A percentile compares a stretch with the other conserved stretches of the same genome.
These are phyloP conservation scores for Temnothorax curvispinosus DNA, from an alignment of 1,140 invertebrate species.

Conservation along the genomic window DNA sequence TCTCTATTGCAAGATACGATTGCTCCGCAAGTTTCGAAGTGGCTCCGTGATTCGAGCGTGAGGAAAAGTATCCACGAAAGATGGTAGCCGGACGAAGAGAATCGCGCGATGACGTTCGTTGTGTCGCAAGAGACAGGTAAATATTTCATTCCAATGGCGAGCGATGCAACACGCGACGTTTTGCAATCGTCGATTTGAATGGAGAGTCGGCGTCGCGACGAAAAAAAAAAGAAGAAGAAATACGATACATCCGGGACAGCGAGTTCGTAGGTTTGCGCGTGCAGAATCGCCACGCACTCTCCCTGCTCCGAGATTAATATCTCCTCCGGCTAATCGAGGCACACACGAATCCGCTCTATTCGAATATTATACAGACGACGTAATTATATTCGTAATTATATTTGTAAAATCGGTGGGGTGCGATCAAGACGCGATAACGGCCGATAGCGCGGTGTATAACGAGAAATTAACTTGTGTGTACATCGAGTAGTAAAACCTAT, in stretches of 20 bases:
- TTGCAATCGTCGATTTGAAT: constrained; percentile 36
- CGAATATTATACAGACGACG: background rate
- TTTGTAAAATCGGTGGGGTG: background rate
- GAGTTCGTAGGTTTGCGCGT: background rate
- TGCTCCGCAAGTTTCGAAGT: background rate
- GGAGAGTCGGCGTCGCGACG: background rate
- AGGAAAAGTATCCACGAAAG: background rate
- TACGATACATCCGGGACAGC: background rate
- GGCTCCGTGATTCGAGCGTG: background rate
- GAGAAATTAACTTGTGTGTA: background rate
- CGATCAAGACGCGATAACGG: background rate
- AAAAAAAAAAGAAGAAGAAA: background rate
- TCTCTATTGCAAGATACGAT: background rate
- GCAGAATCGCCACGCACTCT: background rate
- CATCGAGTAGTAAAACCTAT: background rate
- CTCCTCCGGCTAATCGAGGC: background rate
- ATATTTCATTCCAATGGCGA: constrained; percentile 16
- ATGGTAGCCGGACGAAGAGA: background rate
- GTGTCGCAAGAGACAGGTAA: constrained; percentile 14
- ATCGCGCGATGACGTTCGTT: background rate
- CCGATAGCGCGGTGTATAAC: background rate
- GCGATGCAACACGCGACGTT: constrained; percentile 6
- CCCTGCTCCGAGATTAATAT: background rate
- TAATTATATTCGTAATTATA: background rate
- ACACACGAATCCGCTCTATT: background rate